Percentiles rank a stretch among this genome's conserved stretches.
Evolutionary conservation across 2,797 vertebrate genomes (phyloP).

Genomic region (Pseudochirops cupreus): DNA sequence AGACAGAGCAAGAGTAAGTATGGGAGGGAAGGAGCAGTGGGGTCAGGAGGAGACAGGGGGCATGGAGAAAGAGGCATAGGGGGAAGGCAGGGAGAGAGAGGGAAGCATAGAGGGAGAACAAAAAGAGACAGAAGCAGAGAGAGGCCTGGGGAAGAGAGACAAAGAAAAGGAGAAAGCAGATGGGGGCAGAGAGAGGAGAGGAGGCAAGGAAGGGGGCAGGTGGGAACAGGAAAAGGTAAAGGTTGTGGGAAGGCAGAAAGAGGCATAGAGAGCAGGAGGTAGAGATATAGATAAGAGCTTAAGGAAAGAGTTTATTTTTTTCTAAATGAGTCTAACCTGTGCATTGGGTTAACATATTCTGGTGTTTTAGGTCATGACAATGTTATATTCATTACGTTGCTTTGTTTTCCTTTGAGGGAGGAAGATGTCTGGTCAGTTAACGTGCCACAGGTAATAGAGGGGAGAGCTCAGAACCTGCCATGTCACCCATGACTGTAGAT

Average conservation of each 20-base stretch:
- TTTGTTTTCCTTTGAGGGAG: neutral
- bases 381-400: neutral
- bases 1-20: neutral
- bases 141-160: neutral
- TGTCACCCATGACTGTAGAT: neutral
- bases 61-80: neutral
- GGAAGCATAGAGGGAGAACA: neutral
- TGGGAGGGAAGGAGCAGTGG: neutral
- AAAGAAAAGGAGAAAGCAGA: neutral
- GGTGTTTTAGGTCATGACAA: neutral
- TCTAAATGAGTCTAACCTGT: neutral
- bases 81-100: neutral
- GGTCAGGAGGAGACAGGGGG: neutral
- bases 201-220: neutral
- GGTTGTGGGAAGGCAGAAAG: neutral
- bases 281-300: neutral
- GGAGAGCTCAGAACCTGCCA: neutral
- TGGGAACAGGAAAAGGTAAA: neutral
- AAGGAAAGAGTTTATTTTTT: neutral
- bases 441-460: neutral
- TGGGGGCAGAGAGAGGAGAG: neutral
- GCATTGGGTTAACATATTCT: neutral
- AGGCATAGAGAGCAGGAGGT: neutral
- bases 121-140: neutral
- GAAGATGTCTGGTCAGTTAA: neutral